phyloP scores from a whole-genome alignment of 2,888 invertebrate species.

The Drosophila prolongata region DNA sequence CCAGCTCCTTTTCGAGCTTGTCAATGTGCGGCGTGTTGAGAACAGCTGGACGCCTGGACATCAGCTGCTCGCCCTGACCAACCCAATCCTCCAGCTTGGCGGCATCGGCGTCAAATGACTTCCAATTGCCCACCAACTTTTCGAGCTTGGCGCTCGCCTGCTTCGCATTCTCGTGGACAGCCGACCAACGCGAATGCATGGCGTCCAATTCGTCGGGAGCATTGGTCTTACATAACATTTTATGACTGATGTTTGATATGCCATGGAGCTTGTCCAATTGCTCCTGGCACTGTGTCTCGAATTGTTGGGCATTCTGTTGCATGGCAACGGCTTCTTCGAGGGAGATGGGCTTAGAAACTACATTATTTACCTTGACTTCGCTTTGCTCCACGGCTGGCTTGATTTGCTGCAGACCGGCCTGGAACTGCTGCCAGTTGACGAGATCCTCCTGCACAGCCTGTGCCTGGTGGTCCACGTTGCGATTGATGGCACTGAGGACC shows the following conservation, averaged over 20 bases:
- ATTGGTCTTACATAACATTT: slow-evolving; percentile 90
- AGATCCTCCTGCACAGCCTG: slow-evolving; percentile 91
- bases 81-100: slow-evolving; percentile 92
- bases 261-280: slow-evolving; percentile 91
- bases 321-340: slow-evolving; percentile 93
- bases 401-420: slow-evolving; percentile 90
- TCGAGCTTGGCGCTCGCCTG: slow-evolving; percentile 92
- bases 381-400: slow-evolving; percentile 95
- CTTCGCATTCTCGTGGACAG: slow-evolving; percentile 91
- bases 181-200: slow-evolving; percentile 92
- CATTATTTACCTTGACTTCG: slow-evolving; percentile 89
- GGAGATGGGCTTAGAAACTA: slow-evolving; percentile 89
- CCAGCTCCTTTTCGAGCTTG: slow-evolving; percentile 91
- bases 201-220: slow-evolving; percentile 94
- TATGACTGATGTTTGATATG: slow-evolving; percentile 90
- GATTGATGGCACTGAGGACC: slow-evolving; percentile 90
- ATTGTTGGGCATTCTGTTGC: slow-evolving; percentile 89
- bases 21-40: slow-evolving; percentile 90
- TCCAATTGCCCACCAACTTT: slow-evolving; percentile 92
- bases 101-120: slow-evolving; percentile 91
- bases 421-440: slow-evolving; percentile 93
- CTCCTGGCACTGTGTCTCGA: slow-evolving; percentile 91
- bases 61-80: slow-evolving; percentile 87
- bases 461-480: slow-evolving; percentile 91
- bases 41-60: slow-evolving; percentile 87